These are phyloP conservation scores for Pomatorhinus ruficollis DNA, from an alignment of 2,113 vertebrate species.

Conservation along the genomic window DNA sequence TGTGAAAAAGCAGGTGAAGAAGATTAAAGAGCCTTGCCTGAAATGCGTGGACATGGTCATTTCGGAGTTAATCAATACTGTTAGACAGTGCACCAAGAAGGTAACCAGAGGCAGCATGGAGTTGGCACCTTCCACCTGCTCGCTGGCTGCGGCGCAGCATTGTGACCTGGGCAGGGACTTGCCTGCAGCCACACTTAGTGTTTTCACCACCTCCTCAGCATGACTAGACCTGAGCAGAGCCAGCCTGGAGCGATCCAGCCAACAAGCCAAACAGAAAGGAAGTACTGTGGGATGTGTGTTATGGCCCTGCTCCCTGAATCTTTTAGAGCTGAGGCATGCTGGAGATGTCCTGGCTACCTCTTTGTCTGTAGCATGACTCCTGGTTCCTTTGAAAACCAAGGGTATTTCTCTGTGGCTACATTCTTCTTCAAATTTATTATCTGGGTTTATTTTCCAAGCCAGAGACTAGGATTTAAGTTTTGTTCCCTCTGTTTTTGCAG, in stretches of 20 bases:
- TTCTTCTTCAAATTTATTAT: not conserved
- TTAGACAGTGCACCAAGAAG: slow-evolving; percentile 99
- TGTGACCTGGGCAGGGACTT: slow-evolving; percentile 51
- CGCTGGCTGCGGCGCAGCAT: slow-evolving; percentile 59
- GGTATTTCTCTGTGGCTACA: not conserved
- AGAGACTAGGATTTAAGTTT: not conserved
- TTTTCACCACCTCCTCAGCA: slow-evolving; percentile 73
- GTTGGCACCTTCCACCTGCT: slow-evolving; percentile 51
- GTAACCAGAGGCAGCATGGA: slow-evolving; percentile 75
- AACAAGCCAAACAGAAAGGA: slow-evolving; percentile 52
- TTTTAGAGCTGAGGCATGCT: not conserved
- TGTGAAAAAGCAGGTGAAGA: slow-evolving; percentile 99
- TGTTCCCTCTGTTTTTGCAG: not conserved
- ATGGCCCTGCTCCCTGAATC: not conserved
- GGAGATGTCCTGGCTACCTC: not conserved
- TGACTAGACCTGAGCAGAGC: slow-evolving; percentile 73
- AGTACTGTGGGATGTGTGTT: not conserved
- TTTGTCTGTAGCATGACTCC: not conserved
- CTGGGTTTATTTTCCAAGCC: not conserved
- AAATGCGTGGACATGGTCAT: slow-evolving; percentile 99
- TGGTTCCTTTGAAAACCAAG: not conserved
- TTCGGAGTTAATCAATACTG: slow-evolving; percentile 99
- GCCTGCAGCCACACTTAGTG: slow-evolving; percentile 70
- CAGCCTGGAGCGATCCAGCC: slow-evolving; percentile 5
- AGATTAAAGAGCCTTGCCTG: slow-evolving; percentile 99